Evolutionary conservation across 2,888 invertebrate species (phyloP), one percentile per base, ranked within the genome.

Genomic region (Rapana venosa): DNA sequence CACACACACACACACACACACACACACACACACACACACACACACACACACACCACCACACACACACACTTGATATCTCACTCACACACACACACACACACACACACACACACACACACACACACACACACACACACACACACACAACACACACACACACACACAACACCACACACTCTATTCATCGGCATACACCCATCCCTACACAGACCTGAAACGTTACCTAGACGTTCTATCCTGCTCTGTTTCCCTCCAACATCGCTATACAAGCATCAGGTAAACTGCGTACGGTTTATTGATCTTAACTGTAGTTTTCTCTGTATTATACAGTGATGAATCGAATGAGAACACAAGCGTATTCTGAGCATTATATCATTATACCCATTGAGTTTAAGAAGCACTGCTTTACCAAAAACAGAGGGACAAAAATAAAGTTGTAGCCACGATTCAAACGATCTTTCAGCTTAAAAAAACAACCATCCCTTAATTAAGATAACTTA

Each of bases 1-100:
- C 88, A 32, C 81, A 56, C 58, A 22, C 79, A 79, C 88, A 32
- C 88, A 58, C 79, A 58, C 88, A 79, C 79, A 81, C 13, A 47
- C 26, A 47, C 81, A 81, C 81, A 13, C 81, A 47, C 81, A 5
- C 81, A 47, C 81, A 11, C 81, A 81, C 36, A 30, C 81, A 81
- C 81, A 81, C 81, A 22, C 81, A 81, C 81, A 36, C 81, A 81
- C 81, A 22, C 36, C 22, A 5, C 22, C 47, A 36, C 36, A 36
- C 81, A 4, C 81, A 36, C 35, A 6, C 79, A 35, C 22, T 20
- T n/a, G 8, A 6, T 30, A 6, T 13, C 13, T n/a, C 74, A 15
- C 26, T 77, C 30, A 26, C 26, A 81, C 36, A 47, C 47, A 81
- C 47, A 36, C 81, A 81, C 81, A 20, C 81, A 81, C 47, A 81